A percentile compares a stretch with the other conserved stretches of the same genome.
Evolutionary conservation across 1,140 invertebrate species (phyloP).

Genomic region (Drosophila trapezifrons): DNA sequence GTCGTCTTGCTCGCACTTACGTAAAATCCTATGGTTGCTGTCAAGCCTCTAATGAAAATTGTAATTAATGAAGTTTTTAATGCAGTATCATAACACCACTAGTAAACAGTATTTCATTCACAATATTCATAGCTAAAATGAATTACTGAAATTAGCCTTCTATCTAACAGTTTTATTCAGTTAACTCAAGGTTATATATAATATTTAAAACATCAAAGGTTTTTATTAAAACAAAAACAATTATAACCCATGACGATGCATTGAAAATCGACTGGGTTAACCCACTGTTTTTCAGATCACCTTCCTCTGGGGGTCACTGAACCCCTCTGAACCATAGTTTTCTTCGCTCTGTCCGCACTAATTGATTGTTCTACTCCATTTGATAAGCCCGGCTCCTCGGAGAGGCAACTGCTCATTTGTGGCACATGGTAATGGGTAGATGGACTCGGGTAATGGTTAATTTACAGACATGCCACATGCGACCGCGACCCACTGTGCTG

Average conservation of each 20-base stretch:
- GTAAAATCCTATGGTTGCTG: no score
- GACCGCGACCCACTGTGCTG: constrained; percentile 51
- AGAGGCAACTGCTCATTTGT: constrained; percentile 35
- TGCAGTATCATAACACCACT: no score
- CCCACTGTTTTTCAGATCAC: constrained; percentile 15
- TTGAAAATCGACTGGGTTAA: neutral
- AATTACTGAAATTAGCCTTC: no score
- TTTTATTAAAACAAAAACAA: neutral
- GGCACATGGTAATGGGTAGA: constrained; percentile 27
- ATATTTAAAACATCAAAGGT: no score
- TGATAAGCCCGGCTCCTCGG: constrained; percentile 21
- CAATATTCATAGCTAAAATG: no score
- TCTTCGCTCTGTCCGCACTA: constrained; percentile 26
- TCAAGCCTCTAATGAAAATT: no score
- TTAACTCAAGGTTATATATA: no score
- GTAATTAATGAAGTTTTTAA: no score
- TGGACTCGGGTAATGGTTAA: constrained; percentile 36
- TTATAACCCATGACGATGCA: neutral
- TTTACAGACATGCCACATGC: constrained; percentile 17
- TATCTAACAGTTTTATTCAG: no score
- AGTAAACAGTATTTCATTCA: no score
- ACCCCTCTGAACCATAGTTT: constrained; percentile 23
- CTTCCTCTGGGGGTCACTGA: constrained; percentile 16
- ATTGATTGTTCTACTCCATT: constrained; percentile 53
- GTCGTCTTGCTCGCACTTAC: no score